phyloP scores from a whole-genome alignment of 2,888 invertebrate genomes.

The Tachina lurida region DNA sequence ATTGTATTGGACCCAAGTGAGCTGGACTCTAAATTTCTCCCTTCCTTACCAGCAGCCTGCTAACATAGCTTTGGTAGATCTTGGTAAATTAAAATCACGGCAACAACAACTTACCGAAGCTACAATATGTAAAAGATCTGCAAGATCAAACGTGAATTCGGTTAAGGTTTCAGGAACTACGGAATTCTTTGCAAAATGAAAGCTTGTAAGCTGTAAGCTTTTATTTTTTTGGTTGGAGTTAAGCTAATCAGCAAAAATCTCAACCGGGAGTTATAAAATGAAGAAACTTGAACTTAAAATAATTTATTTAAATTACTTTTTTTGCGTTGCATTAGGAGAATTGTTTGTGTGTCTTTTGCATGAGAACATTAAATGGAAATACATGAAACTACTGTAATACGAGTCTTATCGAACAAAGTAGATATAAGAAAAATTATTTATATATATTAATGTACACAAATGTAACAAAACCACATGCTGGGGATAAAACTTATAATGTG shows the following conservation, averaged over 20 bases:
- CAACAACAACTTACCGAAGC: too few species aligned
- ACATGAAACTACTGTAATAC: constrained; percentile 61
- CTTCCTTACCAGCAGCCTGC: too few species aligned
- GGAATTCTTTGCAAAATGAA: too few species aligned
- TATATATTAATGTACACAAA: background rate
- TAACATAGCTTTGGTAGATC: too few species aligned
- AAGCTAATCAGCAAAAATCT: constrained; percentile 48
- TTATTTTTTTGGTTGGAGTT: constrained; percentile 11
- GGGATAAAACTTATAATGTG: constrained; percentile 66
- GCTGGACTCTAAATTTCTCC: too few species aligned
- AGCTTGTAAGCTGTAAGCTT: background rate
- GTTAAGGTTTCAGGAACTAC: too few species aligned
- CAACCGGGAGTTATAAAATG: constrained; percentile 42
- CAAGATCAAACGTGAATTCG: too few species aligned
- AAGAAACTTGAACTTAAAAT: constrained; percentile 60
- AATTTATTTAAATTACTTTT: constrained; percentile 52
- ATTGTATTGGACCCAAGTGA: too few species aligned
- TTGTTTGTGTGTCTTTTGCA: background rate
- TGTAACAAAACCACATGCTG: constrained; percentile 67
- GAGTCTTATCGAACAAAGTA: constrained; percentile 13
- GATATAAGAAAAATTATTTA: constrained; percentile 6
- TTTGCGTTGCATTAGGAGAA: background rate
- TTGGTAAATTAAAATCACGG: too few species aligned
- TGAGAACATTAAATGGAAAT: constrained; percentile 38
- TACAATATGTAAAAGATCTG: too few species aligned